phyloP scores from a whole-genome alignment of 1,140 invertebrate species.

The Drosophila pseudoananassae region DNA sequence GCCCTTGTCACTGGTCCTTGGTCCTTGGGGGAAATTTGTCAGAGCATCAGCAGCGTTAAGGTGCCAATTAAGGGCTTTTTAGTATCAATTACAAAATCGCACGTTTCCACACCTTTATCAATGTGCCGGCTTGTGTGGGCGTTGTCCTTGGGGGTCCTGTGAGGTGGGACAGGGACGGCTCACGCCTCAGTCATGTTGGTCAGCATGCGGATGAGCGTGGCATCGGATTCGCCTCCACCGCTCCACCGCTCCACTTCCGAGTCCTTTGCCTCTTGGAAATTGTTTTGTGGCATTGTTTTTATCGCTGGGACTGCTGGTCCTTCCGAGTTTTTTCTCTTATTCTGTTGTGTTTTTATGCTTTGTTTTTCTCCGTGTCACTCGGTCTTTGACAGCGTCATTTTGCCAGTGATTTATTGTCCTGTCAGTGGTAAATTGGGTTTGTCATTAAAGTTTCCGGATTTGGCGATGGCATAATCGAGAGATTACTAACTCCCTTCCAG shows the following conservation, averaged over 20 bases:
- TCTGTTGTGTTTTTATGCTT: constrained; percentile 10
- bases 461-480: constrained; percentile 56
- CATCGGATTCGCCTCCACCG: constrained; percentile 1
- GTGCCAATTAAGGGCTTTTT: constrained; percentile 84
- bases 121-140: constrained; percentile 32
- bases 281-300: constrained; percentile 78
- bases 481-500: constrained; percentile 40
- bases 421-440: constrained; percentile 67
- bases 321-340: constrained; percentile 6
- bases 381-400: constrained; percentile 72
- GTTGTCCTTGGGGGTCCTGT: constrained; percentile 28
- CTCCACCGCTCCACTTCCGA: constrained; percentile 8
- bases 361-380: constrained; percentile 40
- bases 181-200: constrained; percentile 61
- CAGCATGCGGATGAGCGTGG: constrained; percentile 46
- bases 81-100: constrained; percentile 84
- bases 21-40: constrained; percentile 83
- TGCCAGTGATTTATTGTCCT: constrained; percentile 70
- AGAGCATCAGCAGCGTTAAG: constrained; percentile 83
- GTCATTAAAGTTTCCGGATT: constrained; percentile 70
- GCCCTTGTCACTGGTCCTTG: constrained; percentile 67
- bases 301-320: constrained; percentile 32
- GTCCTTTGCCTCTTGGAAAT: constrained; percentile 56
- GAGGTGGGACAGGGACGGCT: constrained; percentile 2
- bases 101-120: constrained; percentile 82